These are phyloP conservation scores for Pseudoips prasinana DNA, from an alignment of 2,888 invertebrate species.

Conservation along the genomic window DNA sequence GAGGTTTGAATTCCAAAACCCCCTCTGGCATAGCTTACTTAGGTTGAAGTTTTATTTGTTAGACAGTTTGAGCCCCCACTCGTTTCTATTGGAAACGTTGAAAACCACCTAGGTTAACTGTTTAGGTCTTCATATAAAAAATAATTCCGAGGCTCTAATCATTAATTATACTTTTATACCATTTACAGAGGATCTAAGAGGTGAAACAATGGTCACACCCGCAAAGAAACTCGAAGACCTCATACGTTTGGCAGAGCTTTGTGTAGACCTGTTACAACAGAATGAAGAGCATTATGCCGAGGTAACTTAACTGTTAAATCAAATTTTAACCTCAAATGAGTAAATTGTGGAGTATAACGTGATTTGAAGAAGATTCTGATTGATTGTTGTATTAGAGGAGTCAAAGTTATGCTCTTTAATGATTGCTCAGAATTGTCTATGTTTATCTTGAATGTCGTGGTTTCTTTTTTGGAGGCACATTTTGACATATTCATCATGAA, in stretches of 20 bases:
- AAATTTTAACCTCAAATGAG: constrained; percentile 12
- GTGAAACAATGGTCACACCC: constrained; percentile 91
- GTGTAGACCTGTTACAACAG: constrained; percentile 98
- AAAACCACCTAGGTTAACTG: too few species aligned
- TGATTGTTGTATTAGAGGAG: not conserved
- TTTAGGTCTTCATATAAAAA: too few species aligned
- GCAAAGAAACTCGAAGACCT: constrained; percentile 97
- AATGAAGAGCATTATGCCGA: constrained; percentile 99
- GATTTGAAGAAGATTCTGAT: constrained; percentile 4
- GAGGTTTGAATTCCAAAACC: too few species aligned
- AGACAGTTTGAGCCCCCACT: too few species aligned
- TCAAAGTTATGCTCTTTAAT: constrained; percentile 39
- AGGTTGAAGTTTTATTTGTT: too few species aligned
- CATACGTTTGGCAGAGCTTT: constrained; percentile 97
- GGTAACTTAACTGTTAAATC: constrained; percentile 78
- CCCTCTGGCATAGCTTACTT: too few species aligned
- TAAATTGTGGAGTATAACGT: constrained; percentile 37
- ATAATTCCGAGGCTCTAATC: too few species aligned
- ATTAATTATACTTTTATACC: too few species aligned
- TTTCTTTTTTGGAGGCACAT: constrained; percentile 53
- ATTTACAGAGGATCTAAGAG: constrained; percentile 87
- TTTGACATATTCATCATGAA: constrained; percentile 30
- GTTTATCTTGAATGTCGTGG: constrained; percentile 63
- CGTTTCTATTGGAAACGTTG: too few species aligned
- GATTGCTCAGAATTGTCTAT: constrained; percentile 44